phyloP scores from a whole-genome alignment of 1,140 invertebrate species.

The Orchesella cincta region DNA sequence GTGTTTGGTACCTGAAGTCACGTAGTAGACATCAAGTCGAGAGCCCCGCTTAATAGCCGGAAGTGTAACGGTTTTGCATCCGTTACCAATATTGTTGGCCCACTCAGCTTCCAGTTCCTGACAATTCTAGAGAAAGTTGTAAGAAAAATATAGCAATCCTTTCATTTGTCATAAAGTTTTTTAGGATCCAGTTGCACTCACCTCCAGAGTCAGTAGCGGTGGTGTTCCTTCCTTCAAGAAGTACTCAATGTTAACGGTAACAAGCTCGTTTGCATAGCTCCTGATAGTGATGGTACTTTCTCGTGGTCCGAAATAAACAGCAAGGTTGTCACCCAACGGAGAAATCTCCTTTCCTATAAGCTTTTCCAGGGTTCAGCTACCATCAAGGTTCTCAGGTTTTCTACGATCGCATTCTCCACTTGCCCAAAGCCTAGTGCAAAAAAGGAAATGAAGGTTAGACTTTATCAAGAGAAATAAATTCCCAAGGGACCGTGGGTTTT shows the following conservation, averaged over 20 bases:
- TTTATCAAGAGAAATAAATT: no score
- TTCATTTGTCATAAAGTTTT: no score
- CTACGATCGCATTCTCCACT: constrained; percentile 66
- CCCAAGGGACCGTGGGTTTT: no score
- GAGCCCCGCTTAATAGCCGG: constrained; percentile 44
- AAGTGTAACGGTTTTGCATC: constrained; percentile 46
- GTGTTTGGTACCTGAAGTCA: constrained; percentile 50
- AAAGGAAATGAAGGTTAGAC: no score
- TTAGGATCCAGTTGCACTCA: no score
- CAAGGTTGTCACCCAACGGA: constrained; percentile 64
- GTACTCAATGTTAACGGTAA: constrained; percentile 79
- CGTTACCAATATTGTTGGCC: constrained; percentile 35
- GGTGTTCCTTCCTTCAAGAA: constrained; percentile 72
- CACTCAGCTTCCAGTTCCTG: constrained; percentile 43
- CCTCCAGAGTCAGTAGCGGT: constrained; percentile 71
- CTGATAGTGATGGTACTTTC: constrained; percentile 70
- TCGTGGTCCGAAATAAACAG: constrained; percentile 68
- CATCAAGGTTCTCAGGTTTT: constrained; percentile 68
- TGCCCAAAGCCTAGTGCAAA: constrained; percentile 53
- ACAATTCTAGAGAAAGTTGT: constrained; percentile 42
- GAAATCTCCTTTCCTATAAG: constrained; percentile 33
- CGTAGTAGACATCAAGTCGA: constrained; percentile 50
- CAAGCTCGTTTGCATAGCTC: constrained; percentile 69
- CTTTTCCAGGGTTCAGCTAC: constrained; percentile 61
- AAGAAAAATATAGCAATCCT: no score